phyloP scores from a whole-genome alignment of 2,797 vertebrate species.

The Podarcis siculus region DNA sequence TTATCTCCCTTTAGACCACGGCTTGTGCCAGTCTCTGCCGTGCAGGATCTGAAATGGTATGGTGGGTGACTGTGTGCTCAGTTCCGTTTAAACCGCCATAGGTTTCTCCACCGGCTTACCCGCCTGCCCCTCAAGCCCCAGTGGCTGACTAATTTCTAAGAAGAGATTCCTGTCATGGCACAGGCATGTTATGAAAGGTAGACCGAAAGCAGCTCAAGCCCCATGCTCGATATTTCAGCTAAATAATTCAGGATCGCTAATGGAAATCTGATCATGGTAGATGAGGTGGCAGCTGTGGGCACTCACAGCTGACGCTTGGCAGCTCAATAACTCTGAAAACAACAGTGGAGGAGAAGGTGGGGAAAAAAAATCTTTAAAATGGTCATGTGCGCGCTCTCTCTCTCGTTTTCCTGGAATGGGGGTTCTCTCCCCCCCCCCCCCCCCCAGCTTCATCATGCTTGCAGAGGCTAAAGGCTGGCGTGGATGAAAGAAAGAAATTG shows the following conservation, averaged over 20 bases:
- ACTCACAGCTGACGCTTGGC: constrained; percentile 52
- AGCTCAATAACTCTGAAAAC: constrained; percentile 61
- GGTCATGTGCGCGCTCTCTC: not conserved
- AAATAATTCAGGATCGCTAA: constrained; percentile 82
- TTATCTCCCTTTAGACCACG: not conserved
- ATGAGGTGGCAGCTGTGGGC: constrained; percentile 34
- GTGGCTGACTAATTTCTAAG: constrained; percentile 36
- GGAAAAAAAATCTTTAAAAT: constrained; percentile 68
- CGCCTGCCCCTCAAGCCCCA: constrained; percentile 2
- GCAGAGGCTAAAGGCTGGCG: constrained; percentile 31
- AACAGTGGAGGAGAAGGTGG: constrained; percentile 66
- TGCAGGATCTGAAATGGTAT: not conserved
- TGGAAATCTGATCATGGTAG: constrained; percentile 71
- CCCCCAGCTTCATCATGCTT: constrained; percentile 46
- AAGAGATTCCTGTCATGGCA: not conserved
- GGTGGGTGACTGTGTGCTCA: not conserved
- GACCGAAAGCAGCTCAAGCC: constrained; percentile 53
- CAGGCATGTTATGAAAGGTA: constrained; percentile 21
- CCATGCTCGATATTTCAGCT: constrained; percentile 64
- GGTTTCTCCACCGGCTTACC: not conserved
- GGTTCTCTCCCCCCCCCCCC: constrained; percentile 51
- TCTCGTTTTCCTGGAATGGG: constrained; percentile 55
- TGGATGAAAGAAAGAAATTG: constrained; percentile 54
- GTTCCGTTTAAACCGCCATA: constrained; percentile 5
- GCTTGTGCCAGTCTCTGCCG: not conserved